Conservation (phyloP, 2,797 vertebrate genomes). For the Tolypeutes matacus region DNA sequence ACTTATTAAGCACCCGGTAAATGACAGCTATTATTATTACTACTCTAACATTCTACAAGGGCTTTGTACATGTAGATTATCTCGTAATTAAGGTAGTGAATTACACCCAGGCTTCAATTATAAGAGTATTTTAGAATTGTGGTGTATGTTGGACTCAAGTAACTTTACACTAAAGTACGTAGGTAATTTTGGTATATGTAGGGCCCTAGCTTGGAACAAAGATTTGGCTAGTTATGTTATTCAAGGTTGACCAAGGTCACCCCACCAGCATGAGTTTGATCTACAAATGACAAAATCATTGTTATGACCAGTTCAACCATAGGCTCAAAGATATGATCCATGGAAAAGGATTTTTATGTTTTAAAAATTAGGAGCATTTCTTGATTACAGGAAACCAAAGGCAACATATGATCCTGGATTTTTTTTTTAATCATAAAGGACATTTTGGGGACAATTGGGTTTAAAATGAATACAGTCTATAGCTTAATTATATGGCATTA, state of each 20-base stretch:
- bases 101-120: not conserved
- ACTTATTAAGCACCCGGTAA: not conserved
- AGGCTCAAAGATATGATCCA: not conserved
- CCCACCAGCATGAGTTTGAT: not conserved
- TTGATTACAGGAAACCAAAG: not conserved
- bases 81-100: not conserved
- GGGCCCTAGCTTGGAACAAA: not conserved
- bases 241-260: not conserved
- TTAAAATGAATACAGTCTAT: not conserved
- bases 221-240: not conserved
- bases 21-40: not conserved
- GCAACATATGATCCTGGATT: not conserved
- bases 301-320: not conserved
- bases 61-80: not conserved
- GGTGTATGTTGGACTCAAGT: not conserved
- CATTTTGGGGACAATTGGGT: not conserved
- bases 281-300: not conserved
- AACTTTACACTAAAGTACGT: not conserved
- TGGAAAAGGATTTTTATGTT: not conserved
- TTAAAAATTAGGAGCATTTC: not conserved
- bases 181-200: not conserved
- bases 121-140: not conserved
- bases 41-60: not conserved
- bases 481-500: not conserved
- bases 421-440: not conserved